A percentile compares a stretch with the other conserved stretches of the same genome.
Conservation (phyloP, 2,888 invertebrate genomes). For the Itoplectis maculator region DNA sequence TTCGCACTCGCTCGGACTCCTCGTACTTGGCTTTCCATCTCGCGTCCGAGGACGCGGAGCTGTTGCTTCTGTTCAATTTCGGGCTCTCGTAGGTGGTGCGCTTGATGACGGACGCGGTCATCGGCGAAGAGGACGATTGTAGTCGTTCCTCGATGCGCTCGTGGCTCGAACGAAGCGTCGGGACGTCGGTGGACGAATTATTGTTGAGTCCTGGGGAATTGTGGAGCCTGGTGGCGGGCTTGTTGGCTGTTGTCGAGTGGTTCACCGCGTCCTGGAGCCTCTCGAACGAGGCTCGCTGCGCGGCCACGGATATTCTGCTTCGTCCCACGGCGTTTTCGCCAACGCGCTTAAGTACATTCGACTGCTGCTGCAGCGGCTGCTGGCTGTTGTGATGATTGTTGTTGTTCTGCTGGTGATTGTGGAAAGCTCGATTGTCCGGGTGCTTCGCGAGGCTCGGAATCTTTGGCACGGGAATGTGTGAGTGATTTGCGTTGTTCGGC, state of each 20-base stretch:
- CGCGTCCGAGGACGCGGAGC: conserved; percentile 71
- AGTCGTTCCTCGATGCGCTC: conserved; percentile 58
- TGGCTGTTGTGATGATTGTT: conserved; percentile 44
- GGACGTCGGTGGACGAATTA: conserved; percentile 55
- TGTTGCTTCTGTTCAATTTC: conserved; percentile 77
- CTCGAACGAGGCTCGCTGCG: conserved; percentile 82
- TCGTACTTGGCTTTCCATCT: conserved; percentile 90
- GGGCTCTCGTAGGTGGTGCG: conserved; percentile 61
- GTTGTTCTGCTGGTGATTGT: conserved; percentile 46
- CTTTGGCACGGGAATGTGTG: conserved; percentile 82
- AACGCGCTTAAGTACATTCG: conserved; percentile 41
- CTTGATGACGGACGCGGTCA: conserved; percentile 46
- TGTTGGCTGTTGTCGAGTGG: conserved; percentile 32
- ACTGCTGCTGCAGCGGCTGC: conserved; percentile 61
- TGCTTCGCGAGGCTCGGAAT: conserved; percentile 74
- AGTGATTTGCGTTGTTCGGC: conserved; percentile 73
- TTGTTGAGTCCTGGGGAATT: conserved; percentile 47
- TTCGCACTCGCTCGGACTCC: conserved; percentile 89
- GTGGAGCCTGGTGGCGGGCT: conserved; percentile 29
- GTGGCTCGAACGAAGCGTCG: conserved; percentile 15
- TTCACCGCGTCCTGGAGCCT: conserved; percentile 76
- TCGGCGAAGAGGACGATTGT: conserved; percentile 33
- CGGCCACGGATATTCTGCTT: conserved; percentile 80
- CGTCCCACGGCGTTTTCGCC: conserved; percentile 67
- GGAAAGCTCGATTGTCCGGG: conserved; percentile 69